phyloP scores from a whole-genome alignment of 2,888 invertebrate species.

The Clistopyga incitator region DNA sequence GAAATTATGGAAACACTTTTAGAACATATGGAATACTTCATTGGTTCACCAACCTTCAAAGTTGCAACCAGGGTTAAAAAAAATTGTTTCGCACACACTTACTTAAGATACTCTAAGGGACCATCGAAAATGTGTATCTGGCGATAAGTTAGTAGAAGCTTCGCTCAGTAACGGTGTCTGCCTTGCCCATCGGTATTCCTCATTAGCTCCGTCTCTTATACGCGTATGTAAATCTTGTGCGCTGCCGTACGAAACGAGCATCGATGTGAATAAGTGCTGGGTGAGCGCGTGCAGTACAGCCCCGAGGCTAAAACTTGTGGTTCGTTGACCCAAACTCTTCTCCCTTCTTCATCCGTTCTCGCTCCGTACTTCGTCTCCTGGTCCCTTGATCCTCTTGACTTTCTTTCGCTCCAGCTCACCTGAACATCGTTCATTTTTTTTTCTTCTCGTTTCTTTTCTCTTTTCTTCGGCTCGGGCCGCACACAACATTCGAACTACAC shows the following conservation, averaged over 20 bases:
- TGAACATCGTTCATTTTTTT: conserved; percentile 38
- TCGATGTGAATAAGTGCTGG: conserved; percentile 44
- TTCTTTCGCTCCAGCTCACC: conserved; percentile 38
- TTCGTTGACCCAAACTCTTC: conserved; percentile 68
- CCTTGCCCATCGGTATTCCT: conserved; percentile 8
- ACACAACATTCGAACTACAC: neutral
- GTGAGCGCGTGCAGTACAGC: conserved; percentile 34
- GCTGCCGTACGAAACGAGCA: conserved; percentile 45
- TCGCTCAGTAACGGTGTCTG: neutral
- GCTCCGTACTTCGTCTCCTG: conserved; percentile 27
- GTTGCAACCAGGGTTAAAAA: too few species aligned
- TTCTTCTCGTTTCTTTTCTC: conserved; percentile 3
- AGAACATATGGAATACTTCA: too few species aligned
- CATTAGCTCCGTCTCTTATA: neutral
- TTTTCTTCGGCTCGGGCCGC: neutral
- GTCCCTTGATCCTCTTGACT: conserved; percentile 35
- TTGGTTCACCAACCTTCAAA: too few species aligned
- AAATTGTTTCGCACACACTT: too few species aligned
- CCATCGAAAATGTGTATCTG: neutral
- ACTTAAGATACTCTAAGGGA: neutral
- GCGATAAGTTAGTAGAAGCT: neutral
- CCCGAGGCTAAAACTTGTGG: conserved; percentile 62
- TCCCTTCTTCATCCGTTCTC: conserved; percentile 37
- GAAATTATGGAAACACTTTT: too few species aligned
- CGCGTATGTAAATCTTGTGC: conserved; percentile 47